Evolutionary conservation across 2,888 invertebrate genomes (phyloP).

Genomic region (Hetaerina titia): DNA sequence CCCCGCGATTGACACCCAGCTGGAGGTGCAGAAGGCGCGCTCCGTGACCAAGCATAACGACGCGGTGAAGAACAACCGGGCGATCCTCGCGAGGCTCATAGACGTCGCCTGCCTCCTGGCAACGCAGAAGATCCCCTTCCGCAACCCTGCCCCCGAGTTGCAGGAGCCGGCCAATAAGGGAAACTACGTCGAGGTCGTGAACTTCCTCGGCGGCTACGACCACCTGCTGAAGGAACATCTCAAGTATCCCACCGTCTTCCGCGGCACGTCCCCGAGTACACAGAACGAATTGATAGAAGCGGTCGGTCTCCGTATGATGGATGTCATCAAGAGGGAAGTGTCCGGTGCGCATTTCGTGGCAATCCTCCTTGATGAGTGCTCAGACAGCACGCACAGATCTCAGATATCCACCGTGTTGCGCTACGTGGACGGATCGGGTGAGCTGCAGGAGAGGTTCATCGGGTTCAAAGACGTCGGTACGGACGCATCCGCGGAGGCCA

Average conservation of each 20-base stretch:
- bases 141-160: neutral
- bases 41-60: neutral
- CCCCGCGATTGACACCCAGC: neutral
- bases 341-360: neutral
- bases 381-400: constrained; percentile 72
- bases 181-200: constrained; percentile 31
- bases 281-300: neutral
- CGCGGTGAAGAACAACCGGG: neutral
- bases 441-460: constrained; percentile 73
- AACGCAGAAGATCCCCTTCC: neutral
- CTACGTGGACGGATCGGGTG: constrained; percentile 71
- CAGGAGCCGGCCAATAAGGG: neutral
- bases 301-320: neutral
- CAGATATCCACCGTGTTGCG: constrained; percentile 73
- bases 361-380: constrained; percentile 70
- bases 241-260: constrained; percentile 34
- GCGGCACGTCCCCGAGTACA: neutral
- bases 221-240: constrained; percentile 20
- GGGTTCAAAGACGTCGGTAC: constrained; percentile 73
- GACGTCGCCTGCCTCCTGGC: neutral
- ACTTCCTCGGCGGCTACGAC: constrained; percentile 18
- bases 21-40: neutral
- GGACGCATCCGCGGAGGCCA: constrained; percentile 71
- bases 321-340: neutral
- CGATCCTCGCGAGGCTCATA: neutral